phyloP scores from a whole-genome alignment of 2,113 vertebrate genomes.

The Tor tambroides region DNA sequence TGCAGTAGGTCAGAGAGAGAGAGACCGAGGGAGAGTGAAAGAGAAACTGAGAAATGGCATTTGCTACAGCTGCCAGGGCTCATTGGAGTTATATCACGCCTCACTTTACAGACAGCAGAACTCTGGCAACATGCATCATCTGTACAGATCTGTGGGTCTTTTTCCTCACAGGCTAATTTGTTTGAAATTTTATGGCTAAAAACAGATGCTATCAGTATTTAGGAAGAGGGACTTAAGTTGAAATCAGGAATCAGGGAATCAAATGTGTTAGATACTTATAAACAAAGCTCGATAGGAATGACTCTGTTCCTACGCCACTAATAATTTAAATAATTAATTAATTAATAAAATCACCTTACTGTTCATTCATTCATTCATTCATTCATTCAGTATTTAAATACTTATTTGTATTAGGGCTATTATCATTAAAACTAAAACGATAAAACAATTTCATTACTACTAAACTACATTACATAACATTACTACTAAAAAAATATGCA shows the following conservation, averaged over 20 bases:
- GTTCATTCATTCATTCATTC: too few relatives aligned
- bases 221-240: background rate
- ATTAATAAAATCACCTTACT: too few relatives aligned
- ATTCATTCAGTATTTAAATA: too few relatives aligned
- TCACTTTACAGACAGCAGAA: slow-evolving; percentile 42
- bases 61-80: slow-evolving; percentile 43
- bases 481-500: too few relatives aligned
- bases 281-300: background rate
- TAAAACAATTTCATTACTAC: too few relatives aligned
- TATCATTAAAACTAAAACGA: too few relatives aligned
- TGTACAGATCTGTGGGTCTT: slow-evolving; percentile 29
- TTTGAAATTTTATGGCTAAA: slow-evolving; percentile 35
- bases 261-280: too few relatives aligned
- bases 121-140: slow-evolving; percentile 23
- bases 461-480: too few relatives aligned
- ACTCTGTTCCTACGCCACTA: background rate
- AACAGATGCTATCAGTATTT: background rate
- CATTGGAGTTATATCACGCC: slow-evolving; percentile 41
- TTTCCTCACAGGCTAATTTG: slow-evolving; percentile 40
- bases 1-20: background rate
- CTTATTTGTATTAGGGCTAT: too few relatives aligned
- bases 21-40: background rate
- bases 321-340: too few relatives aligned
- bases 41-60: too few relatives aligned
- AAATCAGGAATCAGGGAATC: background rate